Percentiles rank a stretch among this genome's conserved stretches.
phyloP scores from a whole-genome alignment of 30 jellyfish, hydroid and myxozoan genomes.

The Turritopsis dohrnii region DNA sequence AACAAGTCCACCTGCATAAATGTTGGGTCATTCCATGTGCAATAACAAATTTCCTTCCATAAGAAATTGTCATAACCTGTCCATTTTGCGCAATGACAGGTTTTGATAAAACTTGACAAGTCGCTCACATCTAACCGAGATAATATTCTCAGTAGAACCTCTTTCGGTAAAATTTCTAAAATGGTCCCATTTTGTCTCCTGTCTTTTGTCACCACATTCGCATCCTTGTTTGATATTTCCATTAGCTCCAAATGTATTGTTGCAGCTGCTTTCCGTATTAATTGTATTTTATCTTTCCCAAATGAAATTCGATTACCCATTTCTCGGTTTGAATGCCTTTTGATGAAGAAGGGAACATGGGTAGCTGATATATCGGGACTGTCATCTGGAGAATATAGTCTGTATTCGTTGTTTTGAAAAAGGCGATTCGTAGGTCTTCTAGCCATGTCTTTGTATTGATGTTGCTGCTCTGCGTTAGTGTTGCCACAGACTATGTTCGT shows the following conservation, averaged over 20 bases:
- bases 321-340: conserved; percentile 13
- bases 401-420: conserved; percentile 10
- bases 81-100: conserved; percentile 5
- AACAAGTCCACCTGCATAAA: conserved; percentile 6
- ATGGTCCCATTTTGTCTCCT: not conserved
- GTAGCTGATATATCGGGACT: not conserved
- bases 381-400: conserved; percentile 7
- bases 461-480: not conserved
- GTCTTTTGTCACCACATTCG: not conserved
- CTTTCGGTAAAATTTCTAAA: conserved; percentile 20
- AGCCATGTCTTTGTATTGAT: too few species aligned
- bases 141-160: not conserved
- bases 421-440: conserved; percentile 13
- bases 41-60: conserved; percentile 25
- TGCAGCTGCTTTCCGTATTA: conserved; percentile 16
- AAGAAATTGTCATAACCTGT: conserved; percentile 21
- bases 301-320: not conserved
- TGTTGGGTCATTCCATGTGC: conserved; percentile 23
- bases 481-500: not conserved
- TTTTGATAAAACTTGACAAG: conserved; percentile 1
- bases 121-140: not conserved
- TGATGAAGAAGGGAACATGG: conserved; percentile 2
- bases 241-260: conserved; percentile 1
- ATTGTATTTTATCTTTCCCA: not conserved
- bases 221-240: not conserved